Conservation (phyloP, 2,113 vertebrate genomes). For the Colossoma macropomum region DNA sequence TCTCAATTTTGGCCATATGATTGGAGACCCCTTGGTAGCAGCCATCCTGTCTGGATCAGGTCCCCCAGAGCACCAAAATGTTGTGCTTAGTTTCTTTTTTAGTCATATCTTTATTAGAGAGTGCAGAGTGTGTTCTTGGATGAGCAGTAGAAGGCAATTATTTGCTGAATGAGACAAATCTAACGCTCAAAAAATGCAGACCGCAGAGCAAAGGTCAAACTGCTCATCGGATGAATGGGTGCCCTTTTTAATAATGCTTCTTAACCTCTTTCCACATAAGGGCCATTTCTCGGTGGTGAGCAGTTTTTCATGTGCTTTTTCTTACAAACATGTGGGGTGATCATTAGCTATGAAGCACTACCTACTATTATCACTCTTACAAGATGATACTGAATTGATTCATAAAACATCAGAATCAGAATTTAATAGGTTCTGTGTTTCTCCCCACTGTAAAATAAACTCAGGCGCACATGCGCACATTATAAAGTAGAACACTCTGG, state of each 20-base stretch:
- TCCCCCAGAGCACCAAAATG: too few species aligned
- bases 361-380: too few species aligned
- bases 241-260: slow-evolving; percentile 7
- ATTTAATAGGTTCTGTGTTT: too few species aligned
- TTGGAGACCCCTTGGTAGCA: too few species aligned
- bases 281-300: not conserved
- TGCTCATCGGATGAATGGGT: too few species aligned
- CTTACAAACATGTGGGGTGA: not conserved
- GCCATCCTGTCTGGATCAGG: too few species aligned
- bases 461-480: too few species aligned
- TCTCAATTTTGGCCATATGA: too few species aligned
- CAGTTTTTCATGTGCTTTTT: not conserved
- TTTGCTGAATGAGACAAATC: slow-evolving; percentile 41
- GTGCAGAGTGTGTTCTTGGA: not conserved
- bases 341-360: not conserved
- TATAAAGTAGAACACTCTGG: too few species aligned
- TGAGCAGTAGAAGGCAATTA: not conserved
- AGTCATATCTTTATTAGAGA: not conserved
- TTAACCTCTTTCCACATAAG: slow-evolving; percentile 6
- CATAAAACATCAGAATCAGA: too few species aligned
- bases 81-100: not conserved
- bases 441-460: too few species aligned
- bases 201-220: slow-evolving; percentile 32
- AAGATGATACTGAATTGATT: too few species aligned
- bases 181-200: not conserved